Base-by-base conservation (phyloP, 1,140 invertebrate species). In the Leptonema lineaticorne region DNA sequence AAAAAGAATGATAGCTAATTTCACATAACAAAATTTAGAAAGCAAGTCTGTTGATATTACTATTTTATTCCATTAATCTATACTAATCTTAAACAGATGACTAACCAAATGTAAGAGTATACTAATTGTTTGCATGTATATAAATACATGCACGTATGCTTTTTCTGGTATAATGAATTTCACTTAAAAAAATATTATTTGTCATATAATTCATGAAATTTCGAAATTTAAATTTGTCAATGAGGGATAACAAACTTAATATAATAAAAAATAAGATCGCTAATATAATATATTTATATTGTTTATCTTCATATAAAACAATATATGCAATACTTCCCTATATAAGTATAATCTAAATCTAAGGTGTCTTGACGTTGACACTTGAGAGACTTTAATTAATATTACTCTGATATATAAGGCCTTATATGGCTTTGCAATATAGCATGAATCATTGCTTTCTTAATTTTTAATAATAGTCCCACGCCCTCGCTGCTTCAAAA, bases 141-240 rank as follows among this genome's bases (percentile, higher is more conserved):
- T n/a, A n/a, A n/a, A n/a, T n/a, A n/a, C n/a, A n/a, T n/a, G n/a
- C n/a, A n/a, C n/a, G n/a, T n/a, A n/a, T n/a, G n/a, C n/a, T n/a
- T n/a, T n/a, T n/a, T n/a, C n/a, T n/a, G n/a, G n/a, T n/a, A n/a
- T n/a, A n/a, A n/a, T n/a, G n/a, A n/a, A n/a, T n/a, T n/a, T n/a
- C n/a, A n/a, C n/a, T n/a, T n/a, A n/a, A n/a, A n/a, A n/a, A n/a
- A n/a, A n/a, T n/a, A n/a, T n/a, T n/a, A n/a, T n/a, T n/a, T n/a
- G n/a, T 46, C 45, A 8, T 64, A 46, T 27, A 68, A 24, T 46
- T 14, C 18, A 48, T 27, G 18, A 27, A 68, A 62, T 59, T 68
- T 63, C 62, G 11, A 63, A 60, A 66, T 69, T 69, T 69, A 63
- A 57, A 72, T 66, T 67, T 67, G 67, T 72, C 70, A 69, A 67